Evolutionary conservation across 2,797 vertebrate genomes (phyloP).

Genomic region (Polyboroides typus): DNA sequence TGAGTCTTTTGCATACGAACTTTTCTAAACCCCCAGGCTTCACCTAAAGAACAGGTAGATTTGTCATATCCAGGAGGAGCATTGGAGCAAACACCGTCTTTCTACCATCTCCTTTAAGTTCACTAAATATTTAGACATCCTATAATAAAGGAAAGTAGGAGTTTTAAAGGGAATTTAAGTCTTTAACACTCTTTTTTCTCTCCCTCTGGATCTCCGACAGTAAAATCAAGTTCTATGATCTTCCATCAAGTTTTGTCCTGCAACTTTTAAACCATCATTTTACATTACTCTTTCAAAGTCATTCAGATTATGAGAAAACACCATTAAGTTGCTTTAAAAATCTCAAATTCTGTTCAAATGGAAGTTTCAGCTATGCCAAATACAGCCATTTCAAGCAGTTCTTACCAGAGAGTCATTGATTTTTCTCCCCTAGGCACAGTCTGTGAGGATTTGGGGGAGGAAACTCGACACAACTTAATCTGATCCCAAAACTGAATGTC

Average conservation of each 20-base stretch:
- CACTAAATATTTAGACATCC: background rate
- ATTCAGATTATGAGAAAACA: background rate
- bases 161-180: background rate
- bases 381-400: slow-evolving; percentile 11
- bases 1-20: background rate
- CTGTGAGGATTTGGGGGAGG: background rate
- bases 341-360: background rate
- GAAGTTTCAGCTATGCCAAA: background rate
- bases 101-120: background rate
- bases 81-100: background rate
- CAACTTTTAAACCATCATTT: background rate
- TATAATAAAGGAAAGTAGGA: background rate
- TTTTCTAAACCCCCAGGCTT: background rate
- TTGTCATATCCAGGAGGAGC: background rate
- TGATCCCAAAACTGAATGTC: slow-evolving; percentile 1
- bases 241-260: background rate
- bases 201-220: background rate
- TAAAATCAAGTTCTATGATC: background rate
- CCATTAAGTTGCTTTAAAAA: background rate
- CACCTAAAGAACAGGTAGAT: background rate
- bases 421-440: background rate
- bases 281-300: background rate
- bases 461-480: background rate
- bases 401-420: background rate
- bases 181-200: background rate